Base-by-base conservation (phyloP, 92 coral and sea anemone species). In the Bergia puertoricense region DNA sequence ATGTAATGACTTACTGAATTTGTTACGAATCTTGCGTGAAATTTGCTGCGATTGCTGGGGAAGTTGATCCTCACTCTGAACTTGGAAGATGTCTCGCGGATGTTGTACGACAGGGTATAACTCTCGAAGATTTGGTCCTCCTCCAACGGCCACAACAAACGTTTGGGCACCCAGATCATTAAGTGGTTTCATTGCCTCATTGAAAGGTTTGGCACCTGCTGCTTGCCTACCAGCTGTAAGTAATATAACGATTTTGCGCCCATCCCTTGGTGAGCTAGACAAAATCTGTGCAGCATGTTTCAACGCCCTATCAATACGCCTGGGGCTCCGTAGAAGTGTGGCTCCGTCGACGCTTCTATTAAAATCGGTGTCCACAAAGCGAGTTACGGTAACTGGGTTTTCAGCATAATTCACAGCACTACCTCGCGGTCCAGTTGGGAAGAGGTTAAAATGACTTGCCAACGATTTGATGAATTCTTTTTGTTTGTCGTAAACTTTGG, bases 211-310 rank as follows among this genome's bases (percentile, higher is more conserved):
- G 39, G 74, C 56, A 14, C 88, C 92, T 5, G 54, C 23, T 10
- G 85, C 72, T 14, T 88, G 76, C 81, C 38, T 81, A 18, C 92
- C 88, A 18, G 80, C 92, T 9, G 92, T 90, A n/a, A 90, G 81
- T 23, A 90, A 76, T 44, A 90, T 50, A 48, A 90, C 90, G 45
- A 90, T 65, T 62, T 90, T 90, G 20, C 81, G 90, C 7, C 76
- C 69, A 11, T 88, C 78, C 48, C 66, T 56, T 45, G 77, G 23
- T n/a, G 92, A 68, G 6, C 76, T 16, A 11, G 74, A 20, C 15
- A 85, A 67, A 16, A 90, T 62, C 69, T 80, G 59, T 59, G 80
- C 81, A 23, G 86, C 90, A 18, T 80, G 81, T 38, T 79, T 73
- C 59, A 90, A 73, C 15, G 90, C 92, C 56, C 74, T 81, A 23